Evolutionary conservation across 2,113 vertebrate genomes (phyloP).

Genomic region (Mobula hypostoma): DNA sequence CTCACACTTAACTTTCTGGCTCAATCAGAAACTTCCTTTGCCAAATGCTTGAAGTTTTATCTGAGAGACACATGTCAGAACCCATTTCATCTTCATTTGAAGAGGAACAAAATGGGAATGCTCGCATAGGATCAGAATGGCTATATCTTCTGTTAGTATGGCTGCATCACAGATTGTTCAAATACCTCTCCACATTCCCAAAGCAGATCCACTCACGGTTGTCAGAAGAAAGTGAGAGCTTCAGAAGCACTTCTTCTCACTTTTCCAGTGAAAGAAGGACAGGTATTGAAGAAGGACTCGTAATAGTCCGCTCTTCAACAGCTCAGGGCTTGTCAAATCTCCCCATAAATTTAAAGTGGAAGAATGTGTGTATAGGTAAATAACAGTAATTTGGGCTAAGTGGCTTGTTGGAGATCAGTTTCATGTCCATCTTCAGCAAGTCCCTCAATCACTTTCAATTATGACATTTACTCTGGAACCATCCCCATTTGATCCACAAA

Average conservation of each 20-base stretch:
- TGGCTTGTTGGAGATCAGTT: neutral
- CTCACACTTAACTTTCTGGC: neutral
- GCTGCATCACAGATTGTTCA: neutral
- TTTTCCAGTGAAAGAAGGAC: neutral
- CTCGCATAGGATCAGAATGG: neutral
- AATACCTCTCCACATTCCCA: neutral
- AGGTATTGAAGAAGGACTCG: neutral
- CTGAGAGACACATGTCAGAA: neutral
- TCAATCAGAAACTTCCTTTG: neutral
- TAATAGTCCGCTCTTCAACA: neutral
- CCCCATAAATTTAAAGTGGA: neutral
- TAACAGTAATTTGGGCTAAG: neutral
- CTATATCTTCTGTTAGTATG: neutral
- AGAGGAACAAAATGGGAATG: neutral
- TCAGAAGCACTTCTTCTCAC: neutral
- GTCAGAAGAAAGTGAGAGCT: neutral
- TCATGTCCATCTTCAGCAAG: neutral
- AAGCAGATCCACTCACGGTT: neutral
- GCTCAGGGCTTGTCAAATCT: neutral
- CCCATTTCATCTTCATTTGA: neutral
- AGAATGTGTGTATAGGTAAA: neutral
- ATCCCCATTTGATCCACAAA: neutral
- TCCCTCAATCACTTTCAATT: neutral
- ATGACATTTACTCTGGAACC: neutral
- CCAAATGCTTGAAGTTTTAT: neutral